Base-by-base conservation (phyloP, 1,140 invertebrate species). In the Leptestheria dahalacensis region DNA sequence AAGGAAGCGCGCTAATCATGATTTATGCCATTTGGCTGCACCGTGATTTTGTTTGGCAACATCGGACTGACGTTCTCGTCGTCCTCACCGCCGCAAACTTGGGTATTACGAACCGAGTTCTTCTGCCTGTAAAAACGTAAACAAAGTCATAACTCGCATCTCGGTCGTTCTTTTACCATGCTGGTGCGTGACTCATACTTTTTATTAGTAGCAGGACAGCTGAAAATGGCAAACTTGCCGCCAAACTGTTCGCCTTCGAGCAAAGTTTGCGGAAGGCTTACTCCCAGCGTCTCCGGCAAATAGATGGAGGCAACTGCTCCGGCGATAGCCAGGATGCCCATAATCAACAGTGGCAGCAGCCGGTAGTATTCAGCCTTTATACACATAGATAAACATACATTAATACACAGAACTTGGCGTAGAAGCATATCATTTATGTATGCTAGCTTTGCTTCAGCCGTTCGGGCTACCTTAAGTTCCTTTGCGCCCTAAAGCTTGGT, bases 341-440 rank as follows among this genome's bases (percentile, higher is more conserved):
- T 68, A 3, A 69, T 63, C 1, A 69, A 21, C 15, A 71, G 57
- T 2, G 70, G 70, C 2, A 71, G 63, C 6, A 63, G 64, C 47
- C 61, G 64, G 10, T 65, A 62, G 56, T 69, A 70, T 21, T 65
- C 57, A n/a, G 61, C 58, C 64, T 68, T 11, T 24, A 59, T 48
- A 23, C 18, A 1, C 26, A 53, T 60, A 47, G 47, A 51, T 6
- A 23, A 23, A 15, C 4, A 18, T 21, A 9, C 11, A 18, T 9
- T 50, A 10, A 50, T 10, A 50, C 48, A 11, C 11, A 23, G 20
- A 50, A 10, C 48, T 50, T 18, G 33, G 15, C 15, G 33, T 9
- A 41, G 15, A 41, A 56, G 41, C 18, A n/a, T n/a, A n/a, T n/a
- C n/a, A n/a, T n/a, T n/a, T n/a, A n/a, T n/a, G n/a, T n/a, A n/a